A percentile compares a stretch with the other conserved stretches of the same genome.
These are phyloP conservation scores for Drosophila greeni DNA, from an alignment of 2,888 invertebrate genomes.

Conservation along the genomic window DNA sequence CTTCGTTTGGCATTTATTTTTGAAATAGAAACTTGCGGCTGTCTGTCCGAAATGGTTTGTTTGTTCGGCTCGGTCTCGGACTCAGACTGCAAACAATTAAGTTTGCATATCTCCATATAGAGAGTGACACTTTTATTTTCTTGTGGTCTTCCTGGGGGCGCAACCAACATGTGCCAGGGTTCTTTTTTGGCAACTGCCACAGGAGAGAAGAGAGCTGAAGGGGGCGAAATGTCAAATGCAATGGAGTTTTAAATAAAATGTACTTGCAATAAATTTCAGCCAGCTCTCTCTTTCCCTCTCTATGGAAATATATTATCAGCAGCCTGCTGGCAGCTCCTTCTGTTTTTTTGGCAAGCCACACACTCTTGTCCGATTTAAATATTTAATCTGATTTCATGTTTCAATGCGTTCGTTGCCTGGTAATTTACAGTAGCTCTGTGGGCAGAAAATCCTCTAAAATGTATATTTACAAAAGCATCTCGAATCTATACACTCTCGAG, in stretches of 20 bases:
- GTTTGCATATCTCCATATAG: slow-evolving; percentile 50
- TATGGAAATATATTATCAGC: slow-evolving; percentile 38
- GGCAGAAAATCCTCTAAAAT: not conserved
- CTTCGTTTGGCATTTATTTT: slow-evolving; percentile 25
- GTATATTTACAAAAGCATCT: slow-evolving; percentile 6
- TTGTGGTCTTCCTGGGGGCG: slow-evolving; percentile 45
- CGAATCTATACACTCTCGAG: not conserved
- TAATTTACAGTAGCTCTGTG: slow-evolving; percentile 52
- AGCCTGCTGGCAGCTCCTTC: slow-evolving; percentile 25
- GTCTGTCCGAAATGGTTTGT: slow-evolving; percentile 24
- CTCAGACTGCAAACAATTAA: slow-evolving; percentile 62
- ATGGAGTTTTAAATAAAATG: slow-evolving; percentile 66
- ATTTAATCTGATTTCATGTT: slow-evolving; percentile 71
- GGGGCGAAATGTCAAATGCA: slow-evolving; percentile 55
- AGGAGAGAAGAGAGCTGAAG: not conserved
- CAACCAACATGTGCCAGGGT: slow-evolving; percentile 12
- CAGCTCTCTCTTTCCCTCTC: slow-evolving; percentile 27
- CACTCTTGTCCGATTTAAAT: slow-evolving; percentile 63
- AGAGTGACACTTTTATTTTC: slow-evolving; percentile 66
- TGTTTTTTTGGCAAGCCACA: slow-evolving; percentile 58
- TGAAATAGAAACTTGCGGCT: slow-evolving; percentile 32
- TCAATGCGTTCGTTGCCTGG: slow-evolving; percentile 55
- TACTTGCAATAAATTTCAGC: slow-evolving; percentile 66
- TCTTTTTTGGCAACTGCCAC: slow-evolving; percentile 36
- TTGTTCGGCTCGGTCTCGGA: slow-evolving; percentile 20